phyloP scores from a whole-genome alignment of 64 coral and sea anemone species.

The Montipora cactus region DNA sequence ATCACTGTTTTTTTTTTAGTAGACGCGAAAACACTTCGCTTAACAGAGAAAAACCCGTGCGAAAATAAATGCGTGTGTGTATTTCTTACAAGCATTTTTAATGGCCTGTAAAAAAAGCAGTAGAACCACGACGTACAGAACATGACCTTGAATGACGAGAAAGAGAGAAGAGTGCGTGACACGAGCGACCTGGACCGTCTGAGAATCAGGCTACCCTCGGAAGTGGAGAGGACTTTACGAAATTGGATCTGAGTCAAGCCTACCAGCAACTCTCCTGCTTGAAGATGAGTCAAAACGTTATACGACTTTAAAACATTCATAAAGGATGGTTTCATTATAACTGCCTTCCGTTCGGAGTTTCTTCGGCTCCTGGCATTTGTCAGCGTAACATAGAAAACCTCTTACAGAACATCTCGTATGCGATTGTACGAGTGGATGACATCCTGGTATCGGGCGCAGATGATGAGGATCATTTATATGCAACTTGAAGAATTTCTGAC shows the following conservation, averaged over 20 bases:
- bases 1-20: no score
- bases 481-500: not conserved
- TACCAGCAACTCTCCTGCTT: constrained; percentile 10
- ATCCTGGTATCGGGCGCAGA: constrained; percentile 5
- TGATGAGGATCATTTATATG: not conserved
- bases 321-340: constrained; percentile 25
- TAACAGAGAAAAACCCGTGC: no score
- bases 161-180: no score
- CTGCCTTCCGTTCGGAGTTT: constrained; percentile 10
- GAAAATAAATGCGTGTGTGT: no score
- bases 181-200: no score
- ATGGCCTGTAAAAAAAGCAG: no score
- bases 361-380: constrained; percentile 44
- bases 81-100: no score
- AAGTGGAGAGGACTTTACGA: not conserved
- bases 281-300: not conserved
- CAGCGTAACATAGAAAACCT: constrained; percentile 31
- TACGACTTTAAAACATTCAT: not conserved
- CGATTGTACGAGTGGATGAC: constrained; percentile 1
- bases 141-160: no score
- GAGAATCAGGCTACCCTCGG: no score
- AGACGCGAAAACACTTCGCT: no score
- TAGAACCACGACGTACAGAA: no score
- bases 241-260: no score
- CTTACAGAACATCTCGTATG: not conserved